phyloP scores from a whole-genome alignment of 1,140 invertebrate genomes.

The Drosophila nikananu region DNA sequence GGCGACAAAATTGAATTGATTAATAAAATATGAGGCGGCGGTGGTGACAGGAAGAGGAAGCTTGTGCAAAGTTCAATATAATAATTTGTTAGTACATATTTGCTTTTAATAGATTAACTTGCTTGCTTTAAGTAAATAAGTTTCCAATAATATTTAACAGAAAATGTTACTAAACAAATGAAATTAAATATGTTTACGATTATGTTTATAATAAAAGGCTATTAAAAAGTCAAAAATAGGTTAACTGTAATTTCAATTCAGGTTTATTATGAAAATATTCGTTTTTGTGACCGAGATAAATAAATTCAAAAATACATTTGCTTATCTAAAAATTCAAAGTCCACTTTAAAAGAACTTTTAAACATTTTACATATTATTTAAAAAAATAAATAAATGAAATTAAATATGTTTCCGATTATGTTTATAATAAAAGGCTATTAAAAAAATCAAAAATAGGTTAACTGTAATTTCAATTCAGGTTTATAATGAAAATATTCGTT shows the following conservation, averaged over 20 bases:
- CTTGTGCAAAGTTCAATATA: background rate
- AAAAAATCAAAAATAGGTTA: background rate
- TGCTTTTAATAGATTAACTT: background rate
- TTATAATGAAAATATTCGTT: too few relatives aligned
- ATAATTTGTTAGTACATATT: slow-evolving; percentile 4
- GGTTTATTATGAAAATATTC: too few relatives aligned
- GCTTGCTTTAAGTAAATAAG: too few relatives aligned
- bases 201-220: too few relatives aligned
- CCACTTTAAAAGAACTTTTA: too few relatives aligned
- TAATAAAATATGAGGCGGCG: slow-evolving; percentile 61
- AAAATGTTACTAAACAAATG: background rate
- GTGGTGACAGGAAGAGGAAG: background rate
- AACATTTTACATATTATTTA: background rate
- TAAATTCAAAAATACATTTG: background rate
- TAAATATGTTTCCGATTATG: background rate
- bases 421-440: too few relatives aligned
- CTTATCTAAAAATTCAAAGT: background rate
- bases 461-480: background rate
- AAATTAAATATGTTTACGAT: background rate
- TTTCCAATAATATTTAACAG: background rate
- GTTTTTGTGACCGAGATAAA: background rate
- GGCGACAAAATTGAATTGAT: slow-evolving; percentile 74
- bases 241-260: background rate
- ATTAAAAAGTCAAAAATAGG: background rate
- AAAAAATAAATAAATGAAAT: background rate